Base-by-base conservation (phyloP, 1,140 invertebrate species). In the Camponotus pennsylvanicus region DNA sequence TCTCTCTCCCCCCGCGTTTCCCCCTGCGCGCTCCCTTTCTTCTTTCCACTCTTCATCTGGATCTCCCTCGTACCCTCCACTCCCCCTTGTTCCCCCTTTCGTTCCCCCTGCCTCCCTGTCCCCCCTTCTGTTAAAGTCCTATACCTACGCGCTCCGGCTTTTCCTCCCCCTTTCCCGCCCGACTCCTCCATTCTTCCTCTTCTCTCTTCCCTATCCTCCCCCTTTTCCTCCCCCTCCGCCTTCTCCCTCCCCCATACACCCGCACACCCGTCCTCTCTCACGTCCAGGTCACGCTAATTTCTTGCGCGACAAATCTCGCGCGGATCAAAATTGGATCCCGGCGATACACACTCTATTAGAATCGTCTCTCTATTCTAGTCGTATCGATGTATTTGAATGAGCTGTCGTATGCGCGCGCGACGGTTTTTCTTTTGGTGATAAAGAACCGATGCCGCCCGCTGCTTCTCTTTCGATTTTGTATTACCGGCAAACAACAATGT, bases 271-370 rank as follows among this genome's bases (percentile, higher is more conserved):
- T 83, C 52, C 79, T 73, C 69, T 57, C 70, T 64, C 76, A 55
- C 63, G 88, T 86, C 85, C 85, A 88, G 88, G 90, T 93, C 92
- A 93, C 92, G 89, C 91, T 93, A 93, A 93, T 92, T 94, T 91
- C 89, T 93, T 90, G 85, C 87, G 89, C 84, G 88, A 93, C 90
- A 86, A 90, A 90, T 89, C 87, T 73, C 85, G 70, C 76, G 88
- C 76, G 88, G 84, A 92, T 92, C 91, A 91, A 89, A 90, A 89
- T 89, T 89, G 71, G 55, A 79, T 89, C 85, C 80, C 82, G 37
- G 8, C 45, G 37, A 37, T 82, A n/a, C 27, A 27, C 27, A 27
- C 52, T 18, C 69, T 32, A 15, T 42, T 27, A 27, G 18, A 73
- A 11, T 13, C 32, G 69, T n/a, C 52, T 57, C 52, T 57, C 37